Evolutionary conservation across 1,140 invertebrate genomes (phyloP).

Genomic region (Cherax destructor): DNA sequence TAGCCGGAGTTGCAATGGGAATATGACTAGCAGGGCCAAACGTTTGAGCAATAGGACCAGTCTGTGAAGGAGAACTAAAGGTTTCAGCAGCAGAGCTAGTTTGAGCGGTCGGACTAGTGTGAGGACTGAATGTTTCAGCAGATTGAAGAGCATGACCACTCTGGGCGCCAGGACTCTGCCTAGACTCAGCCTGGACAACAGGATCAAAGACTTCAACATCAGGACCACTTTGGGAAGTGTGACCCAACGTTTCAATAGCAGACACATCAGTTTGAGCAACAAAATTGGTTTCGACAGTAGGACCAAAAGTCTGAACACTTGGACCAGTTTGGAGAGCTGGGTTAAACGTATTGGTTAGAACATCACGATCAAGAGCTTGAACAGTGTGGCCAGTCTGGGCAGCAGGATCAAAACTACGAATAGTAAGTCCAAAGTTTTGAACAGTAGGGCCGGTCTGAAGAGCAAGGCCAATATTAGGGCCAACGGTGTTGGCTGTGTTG

Average conservation of each 20-base stretch:
- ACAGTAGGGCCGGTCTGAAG: background rate
- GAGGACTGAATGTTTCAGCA: no score
- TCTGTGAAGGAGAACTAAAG: background rate
- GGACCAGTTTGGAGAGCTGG: background rate
- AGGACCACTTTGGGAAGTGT: background rate
- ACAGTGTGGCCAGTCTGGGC: background rate
- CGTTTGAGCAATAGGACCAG: background rate
- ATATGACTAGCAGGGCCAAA: background rate
- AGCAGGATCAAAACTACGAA: background rate
- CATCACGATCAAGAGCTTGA: background rate
- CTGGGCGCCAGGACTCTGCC: background rate
- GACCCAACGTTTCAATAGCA: background rate
- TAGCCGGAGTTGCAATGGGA: background rate
- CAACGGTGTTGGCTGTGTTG: background rate
- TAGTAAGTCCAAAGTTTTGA: background rate
- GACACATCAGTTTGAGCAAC: background rate
- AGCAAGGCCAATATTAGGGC: background rate
- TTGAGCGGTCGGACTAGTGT: background rate
- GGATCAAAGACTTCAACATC: background rate
- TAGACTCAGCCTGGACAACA: background rate
- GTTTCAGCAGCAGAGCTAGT: background rate
- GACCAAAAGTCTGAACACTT: background rate
- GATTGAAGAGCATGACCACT: background rate
- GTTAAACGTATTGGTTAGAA: background rate
- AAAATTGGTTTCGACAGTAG: background rate